Evolutionary conservation across 2,797 vertebrate genomes (phyloP).

Genomic region (Dendrocincla fuliginosa): DNA sequence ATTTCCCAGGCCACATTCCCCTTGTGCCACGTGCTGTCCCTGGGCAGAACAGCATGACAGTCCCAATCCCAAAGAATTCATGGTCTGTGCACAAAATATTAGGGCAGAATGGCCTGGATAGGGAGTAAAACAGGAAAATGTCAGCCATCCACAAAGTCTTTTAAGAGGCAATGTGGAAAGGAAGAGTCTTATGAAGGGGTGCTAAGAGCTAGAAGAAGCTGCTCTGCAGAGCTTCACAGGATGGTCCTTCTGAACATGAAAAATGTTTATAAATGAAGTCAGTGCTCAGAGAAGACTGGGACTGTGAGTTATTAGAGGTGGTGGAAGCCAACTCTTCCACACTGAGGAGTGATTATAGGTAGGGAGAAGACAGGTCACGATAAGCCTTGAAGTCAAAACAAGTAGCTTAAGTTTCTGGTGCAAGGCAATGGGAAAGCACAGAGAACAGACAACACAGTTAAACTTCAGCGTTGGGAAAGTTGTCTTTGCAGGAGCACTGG

Average conservation of each 20-base stretch:
- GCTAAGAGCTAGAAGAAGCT: background rate
- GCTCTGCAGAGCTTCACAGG: background rate
- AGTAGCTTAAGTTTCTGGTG: background rate
- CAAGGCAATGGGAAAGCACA: constrained; percentile 10
- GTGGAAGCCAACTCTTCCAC: background rate
- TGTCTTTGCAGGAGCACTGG: constrained; percentile 27
- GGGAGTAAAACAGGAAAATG: background rate
- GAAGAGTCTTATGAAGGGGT: background rate
- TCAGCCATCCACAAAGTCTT: background rate
- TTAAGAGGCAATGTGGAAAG: background rate
- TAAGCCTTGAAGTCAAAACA: constrained; percentile 12
- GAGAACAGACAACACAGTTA: background rate
- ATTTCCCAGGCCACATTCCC: background rate
- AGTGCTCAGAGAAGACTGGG: background rate
- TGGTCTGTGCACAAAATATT: background rate
- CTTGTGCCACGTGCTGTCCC: background rate
- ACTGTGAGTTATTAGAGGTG: background rate
- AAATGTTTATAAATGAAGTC: background rate
- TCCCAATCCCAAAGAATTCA: background rate
- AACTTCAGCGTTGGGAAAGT: constrained; percentile 13
- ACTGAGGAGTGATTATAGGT: background rate
- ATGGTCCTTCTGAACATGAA: background rate
- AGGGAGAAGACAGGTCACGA: background rate
- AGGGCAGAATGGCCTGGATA: background rate
- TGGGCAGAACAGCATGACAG: background rate